phyloP scores from a whole-genome alignment of 2,113 vertebrate species.

The Zosterops borbonicus region DNA sequence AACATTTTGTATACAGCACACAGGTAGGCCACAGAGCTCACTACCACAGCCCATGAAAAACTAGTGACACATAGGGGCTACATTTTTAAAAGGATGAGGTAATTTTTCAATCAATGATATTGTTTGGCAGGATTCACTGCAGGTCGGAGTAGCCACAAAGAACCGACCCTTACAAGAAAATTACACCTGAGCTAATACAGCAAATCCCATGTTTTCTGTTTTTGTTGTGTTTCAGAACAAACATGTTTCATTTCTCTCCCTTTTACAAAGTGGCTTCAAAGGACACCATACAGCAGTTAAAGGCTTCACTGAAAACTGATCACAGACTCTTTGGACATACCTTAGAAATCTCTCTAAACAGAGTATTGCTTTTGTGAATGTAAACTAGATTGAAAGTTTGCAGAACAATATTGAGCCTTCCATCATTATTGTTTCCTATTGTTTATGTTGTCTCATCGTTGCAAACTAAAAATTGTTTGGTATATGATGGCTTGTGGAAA shows the following conservation, averaged over 20 bases:
- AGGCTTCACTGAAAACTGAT: not conserved
- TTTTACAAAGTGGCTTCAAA: not conserved
- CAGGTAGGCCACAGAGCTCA: not conserved
- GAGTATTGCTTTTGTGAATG: not conserved
- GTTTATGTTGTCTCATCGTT: not conserved
- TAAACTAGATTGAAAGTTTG: not conserved
- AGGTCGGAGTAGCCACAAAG: not conserved
- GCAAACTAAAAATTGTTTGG: not conserved
- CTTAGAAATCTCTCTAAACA: not conserved
- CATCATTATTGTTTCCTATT: not conserved
- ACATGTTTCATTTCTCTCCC: not conserved
- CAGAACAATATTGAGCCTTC: not conserved
- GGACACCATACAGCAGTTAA: not conserved
- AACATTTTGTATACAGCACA: not conserved
- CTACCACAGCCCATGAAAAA: not conserved
- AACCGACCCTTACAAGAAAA: not conserved
- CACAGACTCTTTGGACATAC: not conserved
- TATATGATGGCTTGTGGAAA: conserved; percentile 2
- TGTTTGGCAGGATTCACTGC: not conserved
- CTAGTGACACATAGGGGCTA: not conserved
- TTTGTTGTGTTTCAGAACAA: not conserved
- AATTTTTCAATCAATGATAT: not conserved
- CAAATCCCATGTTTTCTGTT: not conserved
- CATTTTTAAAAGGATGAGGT: not conserved
- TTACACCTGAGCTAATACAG: not conserved